phyloP scores from a whole-genome alignment of 2,113 vertebrate genomes.

The Lophura nycthemera region DNA sequence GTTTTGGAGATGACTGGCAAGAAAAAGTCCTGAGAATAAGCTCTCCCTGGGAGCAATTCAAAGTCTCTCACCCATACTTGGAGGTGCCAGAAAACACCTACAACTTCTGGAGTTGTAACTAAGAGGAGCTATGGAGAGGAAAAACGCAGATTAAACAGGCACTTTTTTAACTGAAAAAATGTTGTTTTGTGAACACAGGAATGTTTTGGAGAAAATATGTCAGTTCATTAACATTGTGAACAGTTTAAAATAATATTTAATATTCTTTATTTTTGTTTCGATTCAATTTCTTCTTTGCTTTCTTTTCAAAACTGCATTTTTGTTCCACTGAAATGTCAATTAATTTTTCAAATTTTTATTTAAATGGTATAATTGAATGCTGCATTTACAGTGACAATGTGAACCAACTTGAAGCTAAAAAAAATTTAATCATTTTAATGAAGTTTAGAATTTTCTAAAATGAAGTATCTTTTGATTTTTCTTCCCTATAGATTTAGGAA shows the following conservation, averaged over 20 bases:
- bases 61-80: not conserved
- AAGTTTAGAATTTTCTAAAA: not conserved
- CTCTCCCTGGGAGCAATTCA: not conserved
- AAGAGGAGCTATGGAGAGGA: not conserved
- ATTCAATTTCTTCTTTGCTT: not conserved
- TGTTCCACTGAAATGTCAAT: not conserved
- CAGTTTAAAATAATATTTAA: not conserved
- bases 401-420: not conserved
- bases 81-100: not conserved
- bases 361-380: not conserved
- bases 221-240: not conserved
- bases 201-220: not conserved
- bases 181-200: not conserved
- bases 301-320: not conserved
- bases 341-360: not conserved
- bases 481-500: not conserved
- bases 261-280: not conserved
- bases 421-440: not conserved
- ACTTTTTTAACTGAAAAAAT: not conserved
- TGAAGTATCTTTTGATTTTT: accelerated
- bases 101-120: not conserved
- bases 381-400: not conserved
- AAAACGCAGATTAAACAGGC: accelerated
- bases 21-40: not conserved
- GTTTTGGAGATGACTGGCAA: not conserved